Evolutionary conservation across 35 echinoderm and acorn worm genomes (phyloP), one percentile per base, ranked within the genome.

Genomic region (Diadema setosum): DNA sequence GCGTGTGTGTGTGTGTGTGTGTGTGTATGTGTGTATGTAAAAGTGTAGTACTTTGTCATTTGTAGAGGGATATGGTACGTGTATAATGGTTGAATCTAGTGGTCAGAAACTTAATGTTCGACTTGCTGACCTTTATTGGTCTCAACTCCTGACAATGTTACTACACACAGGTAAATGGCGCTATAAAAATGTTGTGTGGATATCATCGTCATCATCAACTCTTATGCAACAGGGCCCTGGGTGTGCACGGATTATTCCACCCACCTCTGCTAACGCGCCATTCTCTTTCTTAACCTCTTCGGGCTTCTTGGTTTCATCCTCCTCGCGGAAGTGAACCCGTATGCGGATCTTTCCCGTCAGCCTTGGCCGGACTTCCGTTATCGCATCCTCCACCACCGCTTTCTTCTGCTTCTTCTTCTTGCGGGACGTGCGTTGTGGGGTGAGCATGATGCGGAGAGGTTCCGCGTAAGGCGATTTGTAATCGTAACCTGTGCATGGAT

Each of bases 381-480:
- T 12, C 11, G 39, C 5, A 18, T 14, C 43, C 73, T 39, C 36
- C 6, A 80, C 49, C 1, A 50, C 87, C 43, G 67, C 18, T 5
- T 85, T 70, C 16, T 91, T 85, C 61, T 70, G 39, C 44, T 87
- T 87, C 29, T 89, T 81, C 29, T 87, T 89, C 4, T 46, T 88
- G 7, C 21, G 41, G 16, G 46, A 48, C 36, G 64, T 82, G 14
- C 74, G 52, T 40, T 70, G 86, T 9, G 86, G 83, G 21, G 82
- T 70, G 34, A 95, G 81, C 35, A 99, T 87, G 81, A 91, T 90
- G 21, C 91, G 80, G 5, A 99, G 83, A 30, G 96, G 96, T 42
- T 99, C 85, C 1, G 96, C 96, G 82, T 99, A 99, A 0, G 96
- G 96, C 39, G 85, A 92, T 32, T 94, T 91, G 21, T 90, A 76